Base-by-base conservation (phyloP, 2,888 invertebrate genomes). In the Pristionchus mayeri region DNA sequence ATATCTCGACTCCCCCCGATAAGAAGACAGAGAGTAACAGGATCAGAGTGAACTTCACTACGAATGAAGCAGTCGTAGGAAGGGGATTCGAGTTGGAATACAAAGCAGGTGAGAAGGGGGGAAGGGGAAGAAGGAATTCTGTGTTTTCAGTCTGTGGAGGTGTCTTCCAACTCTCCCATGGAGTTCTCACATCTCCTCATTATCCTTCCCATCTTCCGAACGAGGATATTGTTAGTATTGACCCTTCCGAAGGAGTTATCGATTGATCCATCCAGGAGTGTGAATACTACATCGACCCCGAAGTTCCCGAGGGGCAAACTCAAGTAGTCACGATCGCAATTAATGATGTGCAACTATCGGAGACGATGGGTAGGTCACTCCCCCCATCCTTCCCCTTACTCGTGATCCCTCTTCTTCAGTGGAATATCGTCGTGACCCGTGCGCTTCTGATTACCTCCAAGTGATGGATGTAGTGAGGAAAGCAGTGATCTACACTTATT, bases 161-260 rank as follows among this genome's bases (percentile, higher is more conserved):
- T 4, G 84, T 86, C 37, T 90, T 85, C 79, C 86, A 85, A 2
- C 85, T 90, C 60, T 88, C 86, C 37, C 90, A 92, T 85, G 91
- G 92, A 27, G 89, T 90, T 18, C 85, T 92, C 71, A 87, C 87
- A 2, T 92, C 92, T 0, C 92, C 92, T 18, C 85, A 89, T 67
- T 92, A 91, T 85, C 92, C 92, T n/a, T 79, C 87, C 27, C 87
- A 86, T 75, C 91, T 92, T 60, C 92, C 91, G 30, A 92, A 92
- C 84, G 85, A 89, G 40, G 86, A 88, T 80, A 52, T 52, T 24
- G 84, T 84, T 24, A 54, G 3, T n/a, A 54, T 4, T 40, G 18
- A 27, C 34, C n/a, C 34, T 11, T 52, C n/a, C 13, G 6, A 34
- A 24, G 21, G n/a, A 7, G 1, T 54, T n/a, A 40, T 40, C 18